Evolutionary conservation across 2,113 vertebrate genomes (phyloP).

Genomic region (Melospiza melodia): DNA sequence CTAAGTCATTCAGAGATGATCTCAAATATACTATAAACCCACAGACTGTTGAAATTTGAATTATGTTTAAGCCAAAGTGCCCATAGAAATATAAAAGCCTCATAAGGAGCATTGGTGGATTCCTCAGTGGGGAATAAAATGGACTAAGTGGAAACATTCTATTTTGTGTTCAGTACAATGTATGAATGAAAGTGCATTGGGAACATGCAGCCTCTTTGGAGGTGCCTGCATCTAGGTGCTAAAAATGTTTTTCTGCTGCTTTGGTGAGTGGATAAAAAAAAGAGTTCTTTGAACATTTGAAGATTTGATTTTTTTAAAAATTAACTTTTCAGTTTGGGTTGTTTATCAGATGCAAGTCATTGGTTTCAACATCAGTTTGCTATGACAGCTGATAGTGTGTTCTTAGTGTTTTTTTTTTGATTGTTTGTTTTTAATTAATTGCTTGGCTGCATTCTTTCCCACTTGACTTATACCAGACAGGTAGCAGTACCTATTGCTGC

Average conservation of each 20-base stretch:
- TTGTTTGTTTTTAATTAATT: neutral
- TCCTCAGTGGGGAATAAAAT: neutral
- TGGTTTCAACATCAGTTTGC: neutral
- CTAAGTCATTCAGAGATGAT: neutral
- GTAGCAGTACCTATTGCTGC: neutral
- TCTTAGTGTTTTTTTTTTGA: neutral
- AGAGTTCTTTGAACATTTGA: neutral
- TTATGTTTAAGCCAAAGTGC: neutral
- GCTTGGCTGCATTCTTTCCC: neutral
- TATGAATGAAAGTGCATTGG: neutral
- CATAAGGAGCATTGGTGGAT: neutral
- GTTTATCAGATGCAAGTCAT: neutral
- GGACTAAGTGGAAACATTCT: neutral
- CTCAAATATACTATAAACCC: neutral
- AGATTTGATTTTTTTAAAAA: neutral
- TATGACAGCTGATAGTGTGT: neutral
- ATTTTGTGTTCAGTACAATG: neutral
- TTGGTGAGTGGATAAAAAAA: neutral
- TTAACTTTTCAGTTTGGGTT: neutral
- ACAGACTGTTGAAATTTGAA: conserved; percentile 1
- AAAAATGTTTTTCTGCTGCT: neutral
- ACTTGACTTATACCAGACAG: neutral
- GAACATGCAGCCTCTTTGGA: neutral
- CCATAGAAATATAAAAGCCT: conserved; percentile 1
- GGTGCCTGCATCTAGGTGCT: neutral